Percentiles rank a stretch among this genome's conserved stretches.
phyloP scores from a whole-genome alignment of 2,888 invertebrate genomes.

The Elmis aenea region DNA sequence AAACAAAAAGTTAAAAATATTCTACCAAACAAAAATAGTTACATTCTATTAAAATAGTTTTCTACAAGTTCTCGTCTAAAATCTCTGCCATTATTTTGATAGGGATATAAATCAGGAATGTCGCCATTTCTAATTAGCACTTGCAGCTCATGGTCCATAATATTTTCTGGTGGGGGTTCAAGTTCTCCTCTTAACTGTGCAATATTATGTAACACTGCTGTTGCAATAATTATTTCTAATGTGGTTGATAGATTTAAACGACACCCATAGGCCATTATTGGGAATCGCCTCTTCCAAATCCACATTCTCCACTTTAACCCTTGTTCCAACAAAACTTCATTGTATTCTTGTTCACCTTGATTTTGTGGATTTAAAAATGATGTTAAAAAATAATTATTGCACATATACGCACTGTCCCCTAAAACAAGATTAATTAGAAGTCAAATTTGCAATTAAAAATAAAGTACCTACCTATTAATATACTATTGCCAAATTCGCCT shows the following conservation, averaged over 20 bases:
- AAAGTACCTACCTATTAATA: constrained; percentile 5
- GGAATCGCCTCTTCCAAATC: too few species aligned
- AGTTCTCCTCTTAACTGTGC: not conserved
- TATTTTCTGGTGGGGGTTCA: not conserved
- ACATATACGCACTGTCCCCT: constrained; percentile 23
- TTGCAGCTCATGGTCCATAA: too few species aligned
- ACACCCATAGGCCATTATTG: too few species aligned
- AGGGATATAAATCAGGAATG: too few species aligned
- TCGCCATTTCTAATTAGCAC: too few species aligned
- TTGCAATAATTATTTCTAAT: constrained; percentile 20
- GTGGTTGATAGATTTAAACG: too few species aligned
- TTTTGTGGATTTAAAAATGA: constrained; percentile 2
- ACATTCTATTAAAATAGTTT: too few species aligned
- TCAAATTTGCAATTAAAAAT: too few species aligned
- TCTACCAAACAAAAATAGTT: too few species aligned
- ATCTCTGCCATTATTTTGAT: too few species aligned
- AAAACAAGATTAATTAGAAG: not conserved
- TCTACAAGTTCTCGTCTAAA: too few species aligned
- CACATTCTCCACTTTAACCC: constrained; percentile 18
- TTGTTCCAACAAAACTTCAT: constrained; percentile 10
- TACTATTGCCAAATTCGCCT: constrained; percentile 1
- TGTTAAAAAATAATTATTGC: constrained; percentile 13
- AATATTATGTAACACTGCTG: constrained; percentile 16
- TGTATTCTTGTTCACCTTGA: not conserved
- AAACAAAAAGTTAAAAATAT: too few species aligned